Percentiles rank a stretch among this genome's conserved stretches.
Evolutionary conservation across 2,113 vertebrate genomes (phyloP).

Genomic region (Melanocharis versteri): DNA sequence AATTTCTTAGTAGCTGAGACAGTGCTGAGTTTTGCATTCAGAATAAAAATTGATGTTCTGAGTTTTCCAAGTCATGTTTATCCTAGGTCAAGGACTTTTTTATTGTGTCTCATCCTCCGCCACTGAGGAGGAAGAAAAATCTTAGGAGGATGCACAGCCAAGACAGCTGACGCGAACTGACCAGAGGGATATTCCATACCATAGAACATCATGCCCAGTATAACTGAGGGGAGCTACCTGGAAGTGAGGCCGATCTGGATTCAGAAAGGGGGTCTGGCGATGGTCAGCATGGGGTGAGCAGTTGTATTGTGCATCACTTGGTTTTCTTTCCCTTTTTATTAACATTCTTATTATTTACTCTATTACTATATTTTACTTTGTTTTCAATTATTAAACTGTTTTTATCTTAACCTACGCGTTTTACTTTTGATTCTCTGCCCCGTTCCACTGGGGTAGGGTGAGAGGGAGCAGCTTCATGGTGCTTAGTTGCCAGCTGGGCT

Average conservation of each 20-base stretch:
- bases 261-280: not conserved
- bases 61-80: not conserved
- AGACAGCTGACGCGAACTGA: not conserved
- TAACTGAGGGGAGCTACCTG: not conserved
- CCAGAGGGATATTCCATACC: not conserved
- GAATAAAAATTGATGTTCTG: not conserved
- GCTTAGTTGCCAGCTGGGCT: not conserved
- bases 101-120: not conserved
- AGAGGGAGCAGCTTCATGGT: not conserved
- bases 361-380: not conserved
- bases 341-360: not conserved
- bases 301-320: not conserved
- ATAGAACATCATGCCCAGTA: not conserved
- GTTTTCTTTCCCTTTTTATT: not conserved
- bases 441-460: fast-evolving
- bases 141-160: not conserved
- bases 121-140: not conserved
- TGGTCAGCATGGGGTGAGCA: not conserved
- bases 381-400: not conserved
- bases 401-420: not conserved
- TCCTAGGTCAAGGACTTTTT: not conserved
- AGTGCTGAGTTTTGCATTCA: not conserved
- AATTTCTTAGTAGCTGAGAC: not conserved
- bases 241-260: not conserved
- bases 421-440: not conserved